phyloP scores from a whole-genome alignment of 2,113 vertebrate genomes.

The Microcebus murinus region DNA sequence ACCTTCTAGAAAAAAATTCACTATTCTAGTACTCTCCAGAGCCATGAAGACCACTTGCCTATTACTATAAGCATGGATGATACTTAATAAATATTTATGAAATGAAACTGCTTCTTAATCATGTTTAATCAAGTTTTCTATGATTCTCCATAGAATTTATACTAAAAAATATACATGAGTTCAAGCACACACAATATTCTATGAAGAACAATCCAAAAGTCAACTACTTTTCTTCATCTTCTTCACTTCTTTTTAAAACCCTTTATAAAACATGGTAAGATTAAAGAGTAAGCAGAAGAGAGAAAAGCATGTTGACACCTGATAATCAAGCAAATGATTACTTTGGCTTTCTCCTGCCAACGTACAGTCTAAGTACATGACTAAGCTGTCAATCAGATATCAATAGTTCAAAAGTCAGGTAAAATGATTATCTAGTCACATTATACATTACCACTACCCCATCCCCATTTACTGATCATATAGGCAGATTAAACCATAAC shows the following conservation, averaged over 20 bases:
- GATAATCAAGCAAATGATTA: neutral
- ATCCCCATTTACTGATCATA: neutral
- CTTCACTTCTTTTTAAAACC: constrained; percentile 33
- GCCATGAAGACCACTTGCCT: neutral
- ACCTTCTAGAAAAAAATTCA: constrained; percentile 2
- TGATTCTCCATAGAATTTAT: neutral
- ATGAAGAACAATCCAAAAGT: constrained; percentile 32
- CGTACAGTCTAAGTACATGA: neutral
- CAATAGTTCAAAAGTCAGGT: neutral
- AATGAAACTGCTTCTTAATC: neutral
- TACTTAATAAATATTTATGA: neutral
- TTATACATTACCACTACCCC: neutral
- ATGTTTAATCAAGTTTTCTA: constrained; percentile 11
- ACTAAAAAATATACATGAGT: neutral
- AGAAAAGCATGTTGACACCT: neutral
- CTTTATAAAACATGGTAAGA: neutral
- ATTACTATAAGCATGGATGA: neutral
- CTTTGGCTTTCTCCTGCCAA: neutral
- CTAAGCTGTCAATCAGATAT: neutral
- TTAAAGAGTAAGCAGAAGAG: neutral
- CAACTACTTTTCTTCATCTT: constrained; percentile 26
- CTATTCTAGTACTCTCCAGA: neutral
- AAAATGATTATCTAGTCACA: neutral
- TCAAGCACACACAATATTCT: neutral
- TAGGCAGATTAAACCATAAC: neutral